These are phyloP conservation scores for Polydrusus cervinus DNA, from an alignment of 2,888 invertebrate species.

Conservation along the genomic window DNA sequence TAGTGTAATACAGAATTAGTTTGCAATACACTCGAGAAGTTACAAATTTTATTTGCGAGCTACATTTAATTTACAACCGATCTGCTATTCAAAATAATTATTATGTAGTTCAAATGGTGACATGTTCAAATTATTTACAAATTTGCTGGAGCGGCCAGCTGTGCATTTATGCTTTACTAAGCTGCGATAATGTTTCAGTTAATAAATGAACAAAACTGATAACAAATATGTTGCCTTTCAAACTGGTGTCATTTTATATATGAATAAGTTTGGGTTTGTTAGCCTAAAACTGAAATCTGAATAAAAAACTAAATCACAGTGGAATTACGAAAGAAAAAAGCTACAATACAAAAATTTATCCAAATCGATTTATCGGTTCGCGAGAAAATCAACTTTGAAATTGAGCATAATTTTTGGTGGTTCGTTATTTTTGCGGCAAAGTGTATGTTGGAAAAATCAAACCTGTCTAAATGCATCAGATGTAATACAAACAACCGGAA, in stretches of 20 bases:
- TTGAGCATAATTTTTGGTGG: too few relatives aligned
- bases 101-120: slow-evolving; percentile 9
- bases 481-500: too few relatives aligned
- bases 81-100: background rate
- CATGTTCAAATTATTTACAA: slow-evolving; percentile 38
- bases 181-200: slow-evolving; percentile 40
- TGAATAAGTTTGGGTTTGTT: too few relatives aligned
- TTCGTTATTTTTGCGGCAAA: too few relatives aligned
- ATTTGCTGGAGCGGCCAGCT: slow-evolving; percentile 26
- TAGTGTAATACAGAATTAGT: background rate
- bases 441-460: too few relatives aligned
- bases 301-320: too few relatives aligned
- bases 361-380: too few relatives aligned
- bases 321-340: too few relatives aligned
- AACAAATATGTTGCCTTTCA: background rate
- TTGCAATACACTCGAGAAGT: background rate
- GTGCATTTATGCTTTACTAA: slow-evolving; percentile 43
- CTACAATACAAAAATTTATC: too few relatives aligned
- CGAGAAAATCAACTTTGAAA: too few relatives aligned
- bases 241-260: background rate
- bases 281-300: too few relatives aligned
- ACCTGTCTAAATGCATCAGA: too few relatives aligned
- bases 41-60: background rate
- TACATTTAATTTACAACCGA: slow-evolving; percentile 7
- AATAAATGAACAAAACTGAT: slow-evolving; percentile 11